Percentiles rank a stretch among this genome's conserved stretches.
Evolutionary conservation across 2,113 vertebrate genomes (phyloP).

Genomic region (Chaetodon trifascialis): DNA sequence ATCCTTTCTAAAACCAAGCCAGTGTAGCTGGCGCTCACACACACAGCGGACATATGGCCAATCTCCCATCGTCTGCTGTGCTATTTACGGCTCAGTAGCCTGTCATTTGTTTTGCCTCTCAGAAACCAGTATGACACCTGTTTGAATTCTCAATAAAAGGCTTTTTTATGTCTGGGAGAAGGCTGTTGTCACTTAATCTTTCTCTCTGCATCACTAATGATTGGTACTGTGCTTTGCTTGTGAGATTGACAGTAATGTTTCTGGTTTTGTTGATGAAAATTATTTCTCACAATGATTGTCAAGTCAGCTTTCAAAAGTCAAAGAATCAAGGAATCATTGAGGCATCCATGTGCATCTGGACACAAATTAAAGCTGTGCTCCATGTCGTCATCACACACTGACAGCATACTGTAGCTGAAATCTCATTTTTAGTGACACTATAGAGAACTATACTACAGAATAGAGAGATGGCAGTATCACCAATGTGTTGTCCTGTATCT

Average conservation of each 20-base stretch:
- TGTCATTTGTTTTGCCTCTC: conserved; percentile 76
- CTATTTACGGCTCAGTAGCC: conserved; percentile 82
- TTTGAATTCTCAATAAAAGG: conserved; percentile 83
- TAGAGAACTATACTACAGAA: conserved; percentile 1
- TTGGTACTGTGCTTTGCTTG: conserved; percentile 44
- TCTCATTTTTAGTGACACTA: background rate
- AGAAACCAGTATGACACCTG: conserved; percentile 82
- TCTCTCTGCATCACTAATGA: conserved; percentile 60
- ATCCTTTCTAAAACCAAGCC: conserved; percentile 71
- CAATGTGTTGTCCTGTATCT: conserved; percentile 23
- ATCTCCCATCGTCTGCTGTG: conserved; percentile 80
- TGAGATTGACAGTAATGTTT: conserved; percentile 43
- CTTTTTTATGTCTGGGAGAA: conserved; percentile 69
- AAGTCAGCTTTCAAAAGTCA: conserved; percentile 54
- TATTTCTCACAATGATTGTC: conserved; percentile 51
- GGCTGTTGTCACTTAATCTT: conserved; percentile 69
- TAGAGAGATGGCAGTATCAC: conserved; percentile 17
- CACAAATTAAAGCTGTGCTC: conserved; percentile 38
- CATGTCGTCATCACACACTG: conserved; percentile 28
- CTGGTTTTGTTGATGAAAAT: conserved; percentile 46
- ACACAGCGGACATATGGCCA: conserved; percentile 81
- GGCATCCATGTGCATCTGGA: conserved; percentile 51
- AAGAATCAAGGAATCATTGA: conserved; percentile 44
- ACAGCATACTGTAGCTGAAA: conserved; percentile 6
- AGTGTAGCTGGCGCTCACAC: conserved; percentile 68